Conservation (phyloP, 2,797 vertebrate species). For the Brachymystax lenok region DNA sequence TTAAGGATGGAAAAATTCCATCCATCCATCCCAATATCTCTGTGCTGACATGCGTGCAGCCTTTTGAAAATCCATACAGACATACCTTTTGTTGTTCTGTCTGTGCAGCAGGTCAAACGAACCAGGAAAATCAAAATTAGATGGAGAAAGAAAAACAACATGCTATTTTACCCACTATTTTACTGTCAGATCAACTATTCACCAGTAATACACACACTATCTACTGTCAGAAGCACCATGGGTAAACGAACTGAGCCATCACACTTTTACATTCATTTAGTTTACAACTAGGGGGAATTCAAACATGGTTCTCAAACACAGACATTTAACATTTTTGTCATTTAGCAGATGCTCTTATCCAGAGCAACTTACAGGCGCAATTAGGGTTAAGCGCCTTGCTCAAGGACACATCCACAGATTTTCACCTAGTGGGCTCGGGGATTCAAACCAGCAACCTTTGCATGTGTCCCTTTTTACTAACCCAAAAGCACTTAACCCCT, state of each 20-base stretch:
- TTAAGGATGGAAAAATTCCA: no score
- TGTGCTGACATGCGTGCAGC: neutral
- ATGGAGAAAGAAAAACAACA: conserved; percentile 9
- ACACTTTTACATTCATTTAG: neutral
- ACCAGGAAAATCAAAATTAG: conserved; percentile 40
- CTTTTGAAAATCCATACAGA: neutral
- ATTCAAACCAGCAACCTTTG: no score
- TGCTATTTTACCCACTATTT: neutral
- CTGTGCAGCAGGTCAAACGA: conserved; percentile 64
- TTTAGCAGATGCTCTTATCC: neutral
- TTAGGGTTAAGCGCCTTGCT: no score
- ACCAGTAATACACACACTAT: neutral
- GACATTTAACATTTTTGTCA: neutral
- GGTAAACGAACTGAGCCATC: neutral
- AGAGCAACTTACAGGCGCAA: no score
- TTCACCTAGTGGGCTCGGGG: no score
- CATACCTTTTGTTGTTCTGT: conserved; percentile 81
- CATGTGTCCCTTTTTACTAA: neutral
- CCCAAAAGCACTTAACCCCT: no score
- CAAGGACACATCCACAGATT: no score
- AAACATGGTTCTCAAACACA: neutral
- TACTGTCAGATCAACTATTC: neutral
- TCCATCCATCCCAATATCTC: no score
- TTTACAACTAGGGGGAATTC: neutral
- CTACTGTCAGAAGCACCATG: neutral